phyloP scores from a whole-genome alignment of 2,888 invertebrate species.

The Drosophila anceps region DNA sequence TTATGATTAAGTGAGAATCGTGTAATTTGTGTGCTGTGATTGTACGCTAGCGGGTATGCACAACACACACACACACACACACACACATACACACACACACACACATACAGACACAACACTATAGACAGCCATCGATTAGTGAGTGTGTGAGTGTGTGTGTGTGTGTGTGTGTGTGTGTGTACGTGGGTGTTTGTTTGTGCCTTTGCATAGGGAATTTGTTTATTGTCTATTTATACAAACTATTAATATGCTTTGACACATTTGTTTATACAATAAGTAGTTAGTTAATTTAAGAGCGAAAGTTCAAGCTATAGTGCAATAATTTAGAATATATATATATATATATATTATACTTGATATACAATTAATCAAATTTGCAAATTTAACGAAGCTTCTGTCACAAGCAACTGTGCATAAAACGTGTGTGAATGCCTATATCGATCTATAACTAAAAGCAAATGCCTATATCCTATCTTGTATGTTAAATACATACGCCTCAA shows the following conservation, averaged over 20 bases:
- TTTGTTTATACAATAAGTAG: conserved; percentile 52
- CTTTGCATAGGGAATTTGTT: conserved; percentile 48
- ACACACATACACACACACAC: conserved; percentile 25
- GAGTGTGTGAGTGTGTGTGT: neutral
- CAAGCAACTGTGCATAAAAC: conserved; percentile 71
- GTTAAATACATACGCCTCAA: conserved; percentile 12
- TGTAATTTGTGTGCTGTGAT: conserved; percentile 78
- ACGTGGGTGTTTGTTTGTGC: conserved; percentile 14
- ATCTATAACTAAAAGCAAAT: conserved; percentile 20
- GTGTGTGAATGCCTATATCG: conserved; percentile 40
- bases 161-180: conserved; percentile 8
- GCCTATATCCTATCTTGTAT: conserved; percentile 20
- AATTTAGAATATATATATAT: conserved; percentile 41
- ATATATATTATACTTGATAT: conserved; percentile 29
- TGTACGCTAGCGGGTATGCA: conserved; percentile 45
- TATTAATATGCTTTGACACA: conserved; percentile 46
- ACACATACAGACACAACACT: no score
- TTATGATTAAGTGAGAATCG: conserved; percentile 36
- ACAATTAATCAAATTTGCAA: conserved; percentile 14
- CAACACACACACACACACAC: conserved; percentile 10
- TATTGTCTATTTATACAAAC: conserved; percentile 54
- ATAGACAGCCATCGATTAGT: conserved; percentile 61
- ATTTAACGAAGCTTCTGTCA: conserved; percentile 40
- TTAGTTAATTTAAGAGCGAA: conserved; percentile 36
- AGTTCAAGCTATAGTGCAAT: conserved; percentile 67